A percentile compares a stretch with the other conserved stretches of the same genome.
Evolutionary conservation across 2,113 vertebrate genomes (phyloP).

Genomic region (Ivindomyrus marchei): DNA sequence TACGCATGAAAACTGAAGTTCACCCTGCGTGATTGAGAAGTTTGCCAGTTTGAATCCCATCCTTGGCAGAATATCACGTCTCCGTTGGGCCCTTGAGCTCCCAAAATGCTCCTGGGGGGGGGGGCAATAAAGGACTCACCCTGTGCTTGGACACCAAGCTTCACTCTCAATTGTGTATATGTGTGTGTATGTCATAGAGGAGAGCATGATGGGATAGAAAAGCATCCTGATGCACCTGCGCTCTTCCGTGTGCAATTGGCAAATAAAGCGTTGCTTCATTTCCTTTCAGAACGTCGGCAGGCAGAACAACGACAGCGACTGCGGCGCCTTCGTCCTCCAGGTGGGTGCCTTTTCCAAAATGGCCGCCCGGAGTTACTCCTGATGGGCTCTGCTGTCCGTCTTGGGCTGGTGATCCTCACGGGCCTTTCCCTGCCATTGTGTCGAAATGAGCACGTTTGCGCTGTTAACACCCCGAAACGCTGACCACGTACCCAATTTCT

Average conservation of each 20-base stretch:
- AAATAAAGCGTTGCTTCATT: neutral
- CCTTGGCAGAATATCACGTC: neutral
- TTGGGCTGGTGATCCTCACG: neutral
- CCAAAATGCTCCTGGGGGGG: neutral
- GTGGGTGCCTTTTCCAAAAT: constrained; percentile 51
- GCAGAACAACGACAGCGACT: constrained; percentile 90
- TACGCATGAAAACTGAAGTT: neutral
- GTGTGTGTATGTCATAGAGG: neutral
- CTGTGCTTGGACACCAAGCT: neutral
- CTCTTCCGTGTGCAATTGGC: neutral
- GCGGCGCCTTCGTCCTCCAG: constrained; percentile 86
- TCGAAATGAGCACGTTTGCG: neutral
- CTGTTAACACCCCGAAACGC: neutral
- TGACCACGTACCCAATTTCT: constrained; percentile 9
- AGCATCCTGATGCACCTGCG: neutral
- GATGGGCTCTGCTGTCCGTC: neutral
- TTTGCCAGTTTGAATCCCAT: neutral
- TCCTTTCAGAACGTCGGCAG: constrained; percentile 76
- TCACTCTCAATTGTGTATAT: neutral
- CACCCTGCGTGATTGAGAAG: neutral
- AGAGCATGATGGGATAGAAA: neutral
- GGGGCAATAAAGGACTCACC: neutral
- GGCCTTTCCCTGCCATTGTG: neutral
- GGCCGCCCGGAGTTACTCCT: neutral
- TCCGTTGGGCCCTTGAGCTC: neutral